Evolutionary conservation across 2,113 vertebrate species (phyloP).

Genomic region (Oriolus oriolus): DNA sequence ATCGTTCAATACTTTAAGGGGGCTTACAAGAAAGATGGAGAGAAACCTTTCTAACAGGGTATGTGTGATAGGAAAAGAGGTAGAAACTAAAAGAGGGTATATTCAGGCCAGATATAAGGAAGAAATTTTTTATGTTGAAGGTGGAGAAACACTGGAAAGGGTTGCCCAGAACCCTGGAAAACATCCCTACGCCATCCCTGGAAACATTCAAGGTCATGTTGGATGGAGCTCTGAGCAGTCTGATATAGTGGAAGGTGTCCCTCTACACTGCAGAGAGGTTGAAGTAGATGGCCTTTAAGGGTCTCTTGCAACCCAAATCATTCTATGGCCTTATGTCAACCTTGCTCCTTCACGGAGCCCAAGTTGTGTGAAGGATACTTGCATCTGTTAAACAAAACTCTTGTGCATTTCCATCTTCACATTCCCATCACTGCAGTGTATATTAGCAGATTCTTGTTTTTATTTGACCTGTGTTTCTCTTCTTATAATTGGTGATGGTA

Average conservation of each 20-base stretch:
- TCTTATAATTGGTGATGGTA: neutral
- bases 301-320: neutral
- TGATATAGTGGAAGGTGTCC: neutral
- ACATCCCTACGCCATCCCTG: too few species aligned
- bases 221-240: rapidly evolving
- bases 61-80: neutral
- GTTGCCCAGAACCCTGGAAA: neutral
- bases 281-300: neutral
- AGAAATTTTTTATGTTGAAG: neutral
- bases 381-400: neutral
- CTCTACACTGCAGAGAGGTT: rapidly evolving
- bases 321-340: neutral
- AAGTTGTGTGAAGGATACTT: neutral
- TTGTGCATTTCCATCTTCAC: neutral
- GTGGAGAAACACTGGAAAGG: rapidly evolving
- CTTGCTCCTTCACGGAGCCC: neutral
- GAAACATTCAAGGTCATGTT: neutral
- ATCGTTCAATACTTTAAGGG: neutral
- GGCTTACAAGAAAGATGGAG: neutral
- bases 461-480: neutral
- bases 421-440: neutral
- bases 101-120: neutral
- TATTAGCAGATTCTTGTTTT: neutral
- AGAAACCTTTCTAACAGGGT: neutral
- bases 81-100: neutral